Base-by-base conservation (phyloP, 2,113 vertebrate genomes). In the Anas platyrhynchos region DNA sequence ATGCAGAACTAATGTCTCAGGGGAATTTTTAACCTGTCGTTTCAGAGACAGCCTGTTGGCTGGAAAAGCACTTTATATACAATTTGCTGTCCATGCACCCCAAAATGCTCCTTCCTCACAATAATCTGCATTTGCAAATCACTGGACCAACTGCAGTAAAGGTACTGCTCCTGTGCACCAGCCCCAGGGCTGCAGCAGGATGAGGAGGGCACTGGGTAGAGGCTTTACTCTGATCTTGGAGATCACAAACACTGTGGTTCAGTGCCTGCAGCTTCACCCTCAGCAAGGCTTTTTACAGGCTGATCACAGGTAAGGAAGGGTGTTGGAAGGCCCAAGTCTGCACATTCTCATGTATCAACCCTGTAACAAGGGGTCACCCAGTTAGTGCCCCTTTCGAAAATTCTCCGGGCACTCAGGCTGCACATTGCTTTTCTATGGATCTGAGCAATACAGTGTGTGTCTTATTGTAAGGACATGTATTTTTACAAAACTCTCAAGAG, bases 191-290 rank as follows among this genome's bases (percentile, higher is more conserved):
- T 62, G 34, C 59, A 71, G 43, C 32, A 61, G 44, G 41, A 21
- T 34, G 32, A 87, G n/a, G 29, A 79, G 13, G 13, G 5, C 41
- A n/a, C 0, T 1, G 43, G 8, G 29, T 34, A 14, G 48, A 92
- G 52, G 27, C 12, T 86, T 83, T 32, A 13, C 8, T 66, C 27
- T 43, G 10, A 7, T 7, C 22, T 54, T 54, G 12, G 80, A 59
- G n/a, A 50, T 23, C 31, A 63, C 26, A 78, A 71, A 12, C 36
- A 52, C 16, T 0, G 0, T 63, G 36, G 14, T 11, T 72, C 27
- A 46, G 43, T 0, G 2, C 16, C 58, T 88, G 27, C 16, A 72
- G 31, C 2, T 29, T 17, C 43, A 9, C 34, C 10, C 8, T 43
- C 48, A 74, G 44, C 8, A 61, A 13, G 11, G 65, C 50, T 61